Evolutionary conservation across 2,888 invertebrate genomes (phyloP), one percentile per base, ranked within the genome.

Genomic region (Hermaeophaga mercurialis): DNA sequence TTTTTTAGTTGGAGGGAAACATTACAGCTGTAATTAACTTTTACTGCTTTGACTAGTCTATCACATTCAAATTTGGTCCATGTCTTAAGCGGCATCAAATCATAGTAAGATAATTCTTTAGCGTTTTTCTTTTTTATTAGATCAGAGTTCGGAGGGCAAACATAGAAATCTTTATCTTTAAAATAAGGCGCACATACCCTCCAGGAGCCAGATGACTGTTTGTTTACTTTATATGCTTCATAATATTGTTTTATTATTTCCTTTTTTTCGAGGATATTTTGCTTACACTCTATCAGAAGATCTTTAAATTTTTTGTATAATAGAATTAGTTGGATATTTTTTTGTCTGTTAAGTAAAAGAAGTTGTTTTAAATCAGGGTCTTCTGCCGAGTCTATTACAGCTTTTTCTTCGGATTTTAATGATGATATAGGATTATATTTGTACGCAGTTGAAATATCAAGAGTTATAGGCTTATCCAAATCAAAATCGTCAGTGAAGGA

Each of bases 141-240:
- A 56, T 90, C 89, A 3, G 79, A 75, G 73, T 90, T 90, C 15
- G 75, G 71, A 0, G 82, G 82, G 14, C 85, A 82, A 2, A 80
- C 74, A 63, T 81, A 84, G 15, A 80, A 79, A 14, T 77, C 66
- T 15, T 71, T 76, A 65, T 87, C 86, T 68, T 87, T 88, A 63
- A 90, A 90, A 69, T 86, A 90, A 1, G 89, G 84, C 66, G 82
- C 79, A 22, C 85, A 81, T 34, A 73, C 57, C 49, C 64, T 66
- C 66, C 66, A 66, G 2, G 58, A 28, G 9, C 57, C 57, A 1
- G 57, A 49, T 12, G 50, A 48, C 9, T 48, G 43, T 6, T 15
- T 11, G 1, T 31, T 14, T 7, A 19, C 31, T 31, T 55, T 56
- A 9, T 15, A 45, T 1, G 44, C n/a, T 2, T 52, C 33, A 4